Conservation (phyloP, 2,113 vertebrate genomes). For the Candoia aspera region DNA sequence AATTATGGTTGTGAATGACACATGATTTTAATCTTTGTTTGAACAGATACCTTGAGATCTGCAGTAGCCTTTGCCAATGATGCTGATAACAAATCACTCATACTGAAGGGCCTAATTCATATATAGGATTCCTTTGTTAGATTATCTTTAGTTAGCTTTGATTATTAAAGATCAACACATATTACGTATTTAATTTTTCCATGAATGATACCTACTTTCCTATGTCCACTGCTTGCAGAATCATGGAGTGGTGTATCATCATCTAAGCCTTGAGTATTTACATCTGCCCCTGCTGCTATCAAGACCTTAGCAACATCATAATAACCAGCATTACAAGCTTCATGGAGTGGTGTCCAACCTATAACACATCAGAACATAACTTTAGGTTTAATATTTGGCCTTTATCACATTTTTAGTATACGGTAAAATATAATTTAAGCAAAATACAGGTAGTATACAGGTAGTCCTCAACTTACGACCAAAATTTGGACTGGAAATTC, state of each 20-base stretch:
- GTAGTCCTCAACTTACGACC: no score
- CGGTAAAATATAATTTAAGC: background rate
- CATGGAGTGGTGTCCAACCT: constrained; percentile 98
- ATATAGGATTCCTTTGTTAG: background rate
- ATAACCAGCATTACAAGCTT: constrained; percentile 97
- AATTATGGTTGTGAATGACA: background rate
- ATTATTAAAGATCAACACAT: background rate
- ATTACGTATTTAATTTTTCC: background rate
- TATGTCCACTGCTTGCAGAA: constrained; percentile 96
- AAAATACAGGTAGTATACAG: background rate
- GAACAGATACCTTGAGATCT: background rate
- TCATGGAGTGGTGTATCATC: constrained; percentile 98
- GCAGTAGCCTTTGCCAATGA: background rate
- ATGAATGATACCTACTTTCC: constrained; percentile 81
- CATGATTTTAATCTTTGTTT: background rate
- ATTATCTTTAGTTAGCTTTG: background rate
- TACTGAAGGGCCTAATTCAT: background rate
- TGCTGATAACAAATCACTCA: background rate
- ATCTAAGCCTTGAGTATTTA: constrained; percentile 97
- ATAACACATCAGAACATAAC: constrained; percentile 21
- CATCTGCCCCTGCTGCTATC: constrained; percentile 94
- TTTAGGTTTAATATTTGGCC: constrained; percentile 21
- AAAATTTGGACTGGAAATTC: no score
- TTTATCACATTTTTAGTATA: background rate
- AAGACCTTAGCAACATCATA: constrained; percentile 96